A percentile compares a stretch with the other conserved stretches of the same genome.
Conservation (phyloP, 2,113 vertebrate genomes). For the Nyctereutes procyonoides region DNA sequence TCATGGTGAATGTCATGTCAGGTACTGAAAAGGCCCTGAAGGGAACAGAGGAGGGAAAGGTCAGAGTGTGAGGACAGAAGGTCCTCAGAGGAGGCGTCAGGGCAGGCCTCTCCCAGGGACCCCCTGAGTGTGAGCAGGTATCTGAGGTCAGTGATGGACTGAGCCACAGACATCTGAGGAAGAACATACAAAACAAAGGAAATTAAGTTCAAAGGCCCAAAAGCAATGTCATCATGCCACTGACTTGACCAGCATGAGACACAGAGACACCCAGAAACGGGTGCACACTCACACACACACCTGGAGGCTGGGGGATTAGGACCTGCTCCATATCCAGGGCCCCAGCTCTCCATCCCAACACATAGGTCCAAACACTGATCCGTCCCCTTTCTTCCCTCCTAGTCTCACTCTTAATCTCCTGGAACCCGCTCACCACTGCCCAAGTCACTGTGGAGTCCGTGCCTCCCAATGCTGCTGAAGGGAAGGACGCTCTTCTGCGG, state of each 20-base stretch:
- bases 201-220: background rate
- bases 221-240: background rate
- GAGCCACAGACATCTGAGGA: background rate
- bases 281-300: background rate
- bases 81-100: background rate
- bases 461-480: fast-evolving
- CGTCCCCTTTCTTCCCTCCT: background rate
- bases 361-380: background rate
- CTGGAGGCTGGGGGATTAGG: no score
- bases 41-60: background rate
- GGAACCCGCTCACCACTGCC: background rate
- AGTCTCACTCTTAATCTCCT: background rate
- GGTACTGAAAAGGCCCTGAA: background rate
- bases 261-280: background rate
- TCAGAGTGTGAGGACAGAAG: background rate
- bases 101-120: fast-evolving
- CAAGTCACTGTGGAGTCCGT: fast-evolving
- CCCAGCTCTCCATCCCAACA: background rate
- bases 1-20: background rate
- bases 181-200: fast-evolving
- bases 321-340: background rate
- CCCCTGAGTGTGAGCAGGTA: background rate
- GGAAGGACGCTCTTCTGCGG: fast-evolving
- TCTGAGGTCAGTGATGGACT: background rate
- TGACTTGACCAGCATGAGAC: background rate